Percentiles rank a stretch among this genome's conserved stretches.
Evolutionary conservation across 2,113 vertebrate species (phyloP).

Genomic region (Alces alces): DNA sequence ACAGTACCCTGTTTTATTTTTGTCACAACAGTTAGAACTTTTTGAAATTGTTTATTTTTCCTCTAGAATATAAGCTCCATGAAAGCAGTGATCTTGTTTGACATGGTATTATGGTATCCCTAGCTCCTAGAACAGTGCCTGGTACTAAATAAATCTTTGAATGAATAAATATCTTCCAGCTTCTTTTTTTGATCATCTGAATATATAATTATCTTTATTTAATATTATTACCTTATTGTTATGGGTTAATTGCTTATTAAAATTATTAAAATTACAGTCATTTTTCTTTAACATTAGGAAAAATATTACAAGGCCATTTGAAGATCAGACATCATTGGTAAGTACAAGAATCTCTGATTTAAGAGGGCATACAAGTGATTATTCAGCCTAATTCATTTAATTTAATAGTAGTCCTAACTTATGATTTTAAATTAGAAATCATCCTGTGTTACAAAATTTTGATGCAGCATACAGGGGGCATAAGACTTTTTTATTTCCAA

Average conservation of each 20-base stretch:
- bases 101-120: not conserved
- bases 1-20: not conserved
- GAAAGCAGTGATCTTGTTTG: not conserved
- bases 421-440: not conserved
- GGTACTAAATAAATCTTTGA: not conserved
- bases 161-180: not conserved
- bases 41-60: not conserved
- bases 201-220: not conserved
- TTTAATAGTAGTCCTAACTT: not conserved
- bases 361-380: not conserved
- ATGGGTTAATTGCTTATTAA: not conserved
- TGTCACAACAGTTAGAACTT: not conserved
- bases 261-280: not conserved
- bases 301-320: conserved; percentile 97
- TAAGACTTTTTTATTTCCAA: not conserved
- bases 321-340: conserved; percentile 95
- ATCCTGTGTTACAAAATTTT: not conserved
- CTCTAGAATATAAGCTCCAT: not conserved
- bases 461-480: not conserved
- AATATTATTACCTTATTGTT: not conserved
- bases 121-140: not conserved
- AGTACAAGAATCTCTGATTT: conserved; percentile 67
- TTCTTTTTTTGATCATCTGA: not conserved
- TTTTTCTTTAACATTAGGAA: conserved; percentile 81
- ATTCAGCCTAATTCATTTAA: not conserved